Conservation (phyloP, 2,113 vertebrate genomes). For the Anas platyrhynchos region DNA sequence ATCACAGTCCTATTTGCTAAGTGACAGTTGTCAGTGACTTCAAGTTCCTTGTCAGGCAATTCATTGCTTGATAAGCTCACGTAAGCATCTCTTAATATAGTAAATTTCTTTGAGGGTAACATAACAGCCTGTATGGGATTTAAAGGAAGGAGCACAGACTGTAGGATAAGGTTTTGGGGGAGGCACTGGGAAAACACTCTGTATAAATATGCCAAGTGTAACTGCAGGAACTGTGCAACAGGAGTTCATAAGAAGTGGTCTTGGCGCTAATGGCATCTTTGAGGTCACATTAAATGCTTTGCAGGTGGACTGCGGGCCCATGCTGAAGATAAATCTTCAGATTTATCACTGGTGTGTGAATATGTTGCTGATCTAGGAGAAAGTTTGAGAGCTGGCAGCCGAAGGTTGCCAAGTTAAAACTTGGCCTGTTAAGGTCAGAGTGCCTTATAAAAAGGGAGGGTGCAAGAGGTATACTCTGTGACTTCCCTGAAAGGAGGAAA, state of each 20-base stretch:
- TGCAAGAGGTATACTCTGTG: background rate
- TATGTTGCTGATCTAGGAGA: background rate
- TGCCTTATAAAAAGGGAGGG: background rate
- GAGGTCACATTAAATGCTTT: background rate
- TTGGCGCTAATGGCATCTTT: background rate
- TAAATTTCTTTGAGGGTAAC: background rate
- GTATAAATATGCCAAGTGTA: background rate
- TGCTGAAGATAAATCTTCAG: background rate
- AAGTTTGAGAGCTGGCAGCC: background rate
- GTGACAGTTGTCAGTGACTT: slow-evolving; percentile 24
- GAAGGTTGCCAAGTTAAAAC: background rate
- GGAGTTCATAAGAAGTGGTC: background rate
- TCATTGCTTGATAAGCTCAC: background rate
- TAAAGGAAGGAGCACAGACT: background rate
- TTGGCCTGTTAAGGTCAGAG: background rate
- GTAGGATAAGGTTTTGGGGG: background rate
- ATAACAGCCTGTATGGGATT: background rate
- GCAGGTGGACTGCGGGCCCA: background rate
- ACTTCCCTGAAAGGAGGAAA: background rate
- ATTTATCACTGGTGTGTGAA: background rate
- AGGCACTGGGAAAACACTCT: background rate
- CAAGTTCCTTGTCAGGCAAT: background rate
- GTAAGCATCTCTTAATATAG: background rate
- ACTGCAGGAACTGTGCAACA: background rate
- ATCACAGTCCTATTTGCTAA: background rate